These are phyloP conservation scores for Manacus vitellinus DNA, from an alignment of 2,113 vertebrate genomes.

Conservation along the genomic window DNA sequence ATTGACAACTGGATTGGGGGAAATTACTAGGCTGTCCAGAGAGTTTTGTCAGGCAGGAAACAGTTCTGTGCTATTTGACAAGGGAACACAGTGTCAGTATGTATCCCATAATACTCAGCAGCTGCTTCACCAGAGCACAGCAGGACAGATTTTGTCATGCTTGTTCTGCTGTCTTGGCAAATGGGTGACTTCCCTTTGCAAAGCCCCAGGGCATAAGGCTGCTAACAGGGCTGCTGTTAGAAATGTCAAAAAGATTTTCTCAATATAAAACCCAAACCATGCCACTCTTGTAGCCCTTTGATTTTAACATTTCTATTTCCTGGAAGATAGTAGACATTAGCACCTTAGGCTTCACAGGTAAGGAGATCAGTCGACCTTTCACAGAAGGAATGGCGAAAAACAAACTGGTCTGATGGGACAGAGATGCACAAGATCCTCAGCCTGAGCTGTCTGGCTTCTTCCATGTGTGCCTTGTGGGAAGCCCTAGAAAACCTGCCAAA, in stretches of 20 bases:
- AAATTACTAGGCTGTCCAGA: background rate
- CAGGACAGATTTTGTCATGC: background rate
- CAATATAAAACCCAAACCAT: background rate
- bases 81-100: background rate
- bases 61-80: background rate
- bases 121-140: background rate
- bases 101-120: background rate
- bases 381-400: background rate
- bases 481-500: background rate
- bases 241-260: background rate
- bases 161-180: background rate
- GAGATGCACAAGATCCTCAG: accelerated
- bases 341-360: background rate
- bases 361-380: background rate
- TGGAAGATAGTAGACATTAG: background rate
- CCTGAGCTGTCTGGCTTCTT: background rate
- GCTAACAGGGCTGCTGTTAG: background rate
- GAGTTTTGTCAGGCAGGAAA: background rate
- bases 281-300: background rate
- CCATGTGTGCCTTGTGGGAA: background rate
- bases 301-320: background rate
- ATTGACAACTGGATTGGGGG: background rate
- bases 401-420: background rate
- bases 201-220: background rate
- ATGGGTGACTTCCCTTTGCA: background rate